Conservation (phyloP, 2,888 invertebrate species). For the Platynereis dumerilii region DNA sequence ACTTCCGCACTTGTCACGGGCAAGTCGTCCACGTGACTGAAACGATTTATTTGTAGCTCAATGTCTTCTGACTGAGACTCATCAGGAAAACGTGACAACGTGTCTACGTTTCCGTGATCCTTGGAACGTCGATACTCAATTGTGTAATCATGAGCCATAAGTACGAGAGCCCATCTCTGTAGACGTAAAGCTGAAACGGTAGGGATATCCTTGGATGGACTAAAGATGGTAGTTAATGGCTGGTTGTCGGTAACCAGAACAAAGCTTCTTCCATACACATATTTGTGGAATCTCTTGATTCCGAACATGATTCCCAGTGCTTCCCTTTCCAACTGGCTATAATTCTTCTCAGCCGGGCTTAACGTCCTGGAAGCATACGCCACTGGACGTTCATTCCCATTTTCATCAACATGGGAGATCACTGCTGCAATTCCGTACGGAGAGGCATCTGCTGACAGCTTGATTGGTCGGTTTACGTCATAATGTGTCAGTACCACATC, state of each 20-base stretch:
- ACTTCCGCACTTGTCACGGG: neutral
- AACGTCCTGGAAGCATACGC: slow-evolving; percentile 62
- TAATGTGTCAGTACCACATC: slow-evolving; percentile 44
- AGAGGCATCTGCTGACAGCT: slow-evolving; percentile 58
- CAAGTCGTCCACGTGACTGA: neutral
- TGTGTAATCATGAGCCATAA: slow-evolving; percentile 56
- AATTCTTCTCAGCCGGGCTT: slow-evolving; percentile 56
- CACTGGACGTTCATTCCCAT: slow-evolving; percentile 60
- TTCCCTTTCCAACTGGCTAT: slow-evolving; percentile 59
- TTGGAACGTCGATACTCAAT: slow-evolving; percentile 48
- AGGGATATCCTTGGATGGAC: slow-evolving; percentile 46
- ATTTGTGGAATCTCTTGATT: slow-evolving; percentile 60
- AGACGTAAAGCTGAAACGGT: slow-evolving; percentile 47
- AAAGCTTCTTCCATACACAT: slow-evolving; percentile 60
- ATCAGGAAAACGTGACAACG: slow-evolving; percentile 47
- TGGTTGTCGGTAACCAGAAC: slow-evolving; percentile 61
- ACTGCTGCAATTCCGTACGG: slow-evolving; percentile 51
- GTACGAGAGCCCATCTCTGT: slow-evolving; percentile 45
- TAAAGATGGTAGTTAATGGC: slow-evolving; percentile 60
- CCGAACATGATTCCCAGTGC: slow-evolving; percentile 60
- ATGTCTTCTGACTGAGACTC: too few relatives aligned
- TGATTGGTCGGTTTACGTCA: slow-evolving; percentile 42
- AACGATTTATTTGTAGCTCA: neutral
- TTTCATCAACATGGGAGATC: slow-evolving; percentile 43
- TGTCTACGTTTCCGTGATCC: slow-evolving; percentile 53